These are phyloP conservation scores for Microcebus griseorufus DNA, from an alignment of 2,113 vertebrate genomes.

Conservation along the genomic window DNA sequence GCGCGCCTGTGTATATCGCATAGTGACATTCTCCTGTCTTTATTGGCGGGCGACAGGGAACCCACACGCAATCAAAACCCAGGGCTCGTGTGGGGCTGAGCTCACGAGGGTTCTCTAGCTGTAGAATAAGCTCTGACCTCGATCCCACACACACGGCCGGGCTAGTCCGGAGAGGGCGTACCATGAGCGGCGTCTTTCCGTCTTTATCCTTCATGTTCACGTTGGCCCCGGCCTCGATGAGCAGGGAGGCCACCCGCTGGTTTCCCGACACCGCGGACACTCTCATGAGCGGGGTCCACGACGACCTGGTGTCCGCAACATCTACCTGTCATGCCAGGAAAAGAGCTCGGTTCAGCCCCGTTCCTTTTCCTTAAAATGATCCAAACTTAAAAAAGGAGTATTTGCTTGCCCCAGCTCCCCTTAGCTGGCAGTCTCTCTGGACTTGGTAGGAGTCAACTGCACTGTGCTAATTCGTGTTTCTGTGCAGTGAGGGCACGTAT, in stretches of 20 bases:
- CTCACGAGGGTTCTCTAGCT: neutral
- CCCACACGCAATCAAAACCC: rapidly evolving
- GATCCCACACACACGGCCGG: neutral
- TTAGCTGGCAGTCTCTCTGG: neutral
- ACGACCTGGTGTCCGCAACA: conserved; percentile 67
- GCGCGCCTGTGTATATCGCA: no score
- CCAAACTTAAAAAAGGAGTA: rapidly evolving
- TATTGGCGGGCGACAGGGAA: neutral
- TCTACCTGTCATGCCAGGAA: conserved; percentile 78
- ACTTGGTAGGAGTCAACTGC: rapidly evolving
- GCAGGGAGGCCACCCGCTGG: conserved; percentile 75
- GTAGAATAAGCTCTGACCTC: neutral
- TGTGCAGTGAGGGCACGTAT: rapidly evolving
- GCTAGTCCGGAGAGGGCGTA: neutral
- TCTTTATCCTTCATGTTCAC: conserved; percentile 85
- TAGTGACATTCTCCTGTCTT: neutral
- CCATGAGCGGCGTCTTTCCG: conserved; percentile 88
- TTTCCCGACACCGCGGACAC: conserved; percentile 82
- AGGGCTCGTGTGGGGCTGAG: neutral
- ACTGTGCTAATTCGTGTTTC: rapidly evolving
- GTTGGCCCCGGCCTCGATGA: conserved; percentile 83
- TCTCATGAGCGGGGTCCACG: conserved; percentile 86
- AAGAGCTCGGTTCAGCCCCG: neutral
- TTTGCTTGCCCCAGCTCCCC: neutral
- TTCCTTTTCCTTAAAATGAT: rapidly evolving